Percentiles rank a stretch among this genome's conserved stretches.
These are phyloP conservation scores for Crematogaster levior DNA, from an alignment of 2,888 invertebrate genomes.

Conservation along the genomic window DNA sequence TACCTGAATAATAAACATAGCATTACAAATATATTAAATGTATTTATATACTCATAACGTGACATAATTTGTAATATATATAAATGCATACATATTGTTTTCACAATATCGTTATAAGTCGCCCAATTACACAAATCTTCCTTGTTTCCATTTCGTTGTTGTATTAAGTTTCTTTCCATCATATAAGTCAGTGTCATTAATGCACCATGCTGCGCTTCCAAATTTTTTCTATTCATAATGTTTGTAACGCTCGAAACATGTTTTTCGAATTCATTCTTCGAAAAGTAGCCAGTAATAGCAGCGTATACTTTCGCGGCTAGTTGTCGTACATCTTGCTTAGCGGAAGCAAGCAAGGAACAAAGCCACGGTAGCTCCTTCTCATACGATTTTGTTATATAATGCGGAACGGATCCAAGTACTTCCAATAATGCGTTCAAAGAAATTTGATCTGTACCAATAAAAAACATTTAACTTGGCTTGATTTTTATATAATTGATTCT, in stretches of 20 bases:
- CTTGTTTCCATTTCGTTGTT: conserved; percentile 84
- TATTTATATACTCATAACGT: neutral
- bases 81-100: conserved; percentile 87
- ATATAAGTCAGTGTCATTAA: conserved; percentile 90
- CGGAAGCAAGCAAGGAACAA: conserved; percentile 89
- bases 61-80: neutral
- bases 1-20: conserved; percentile 86
- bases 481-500: neutral
- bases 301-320: conserved; percentile 92
- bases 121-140: conserved; percentile 87
- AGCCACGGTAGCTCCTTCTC: conserved; percentile 89
- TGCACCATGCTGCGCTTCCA: conserved; percentile 93
- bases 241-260: conserved; percentile 87
- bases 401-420: conserved; percentile 93
- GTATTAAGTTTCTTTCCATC: conserved; percentile 89
- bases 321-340: conserved; percentile 92
- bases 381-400: conserved; percentile 89
- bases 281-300: conserved; percentile 89
- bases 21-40: conserved; percentile 2
- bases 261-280: conserved; percentile 87
- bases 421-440: conserved; percentile 93
- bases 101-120: conserved; percentile 88
- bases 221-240: conserved; percentile 87
- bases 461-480: neutral
- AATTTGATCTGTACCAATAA: conserved; percentile 86